phyloP scores from a whole-genome alignment of 2,888 invertebrate species.

The Hedya salicella region DNA sequence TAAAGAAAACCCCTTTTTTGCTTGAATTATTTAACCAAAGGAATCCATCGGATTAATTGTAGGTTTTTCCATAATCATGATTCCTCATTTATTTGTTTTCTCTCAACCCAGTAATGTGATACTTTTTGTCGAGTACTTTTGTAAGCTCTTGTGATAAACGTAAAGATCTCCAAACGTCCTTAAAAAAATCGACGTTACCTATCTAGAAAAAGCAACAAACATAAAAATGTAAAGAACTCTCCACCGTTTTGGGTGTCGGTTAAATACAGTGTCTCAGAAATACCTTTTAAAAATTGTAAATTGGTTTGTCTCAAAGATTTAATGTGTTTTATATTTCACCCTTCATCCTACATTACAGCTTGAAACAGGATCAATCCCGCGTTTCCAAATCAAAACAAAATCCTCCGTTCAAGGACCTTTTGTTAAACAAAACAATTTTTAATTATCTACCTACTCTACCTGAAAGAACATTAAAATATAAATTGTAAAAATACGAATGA shows the following conservation, averaged over 20 bases:
- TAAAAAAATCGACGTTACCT: not conserved
- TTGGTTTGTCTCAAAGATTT: no score
- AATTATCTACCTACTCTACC: conserved; percentile 16
- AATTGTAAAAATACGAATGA: no score
- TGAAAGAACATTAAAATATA: conserved; percentile 31
- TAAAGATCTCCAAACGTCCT: not conserved
- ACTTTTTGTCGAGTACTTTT: no score
- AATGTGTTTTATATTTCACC: no score
- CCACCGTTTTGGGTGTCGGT: no score
- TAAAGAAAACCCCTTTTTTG: not conserved
- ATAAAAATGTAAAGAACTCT: no score
- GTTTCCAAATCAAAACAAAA: not conserved
- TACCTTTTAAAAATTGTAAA: no score
- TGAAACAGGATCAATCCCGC: no score
- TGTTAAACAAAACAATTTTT: conserved; percentile 31
- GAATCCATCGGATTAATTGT: not conserved
- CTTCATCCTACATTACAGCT: no score
- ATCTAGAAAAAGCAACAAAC: not conserved
- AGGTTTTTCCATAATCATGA: not conserved
- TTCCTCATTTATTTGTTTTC: not conserved
- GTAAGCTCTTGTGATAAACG: not conserved
- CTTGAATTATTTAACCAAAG: not conserved
- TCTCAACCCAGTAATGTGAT: not conserved
- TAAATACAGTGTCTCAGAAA: no score
- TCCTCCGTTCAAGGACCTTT: not conserved